Evolutionary conservation across 2,113 vertebrate species (phyloP).

Genomic region (Phaethornis superciliosus): DNA sequence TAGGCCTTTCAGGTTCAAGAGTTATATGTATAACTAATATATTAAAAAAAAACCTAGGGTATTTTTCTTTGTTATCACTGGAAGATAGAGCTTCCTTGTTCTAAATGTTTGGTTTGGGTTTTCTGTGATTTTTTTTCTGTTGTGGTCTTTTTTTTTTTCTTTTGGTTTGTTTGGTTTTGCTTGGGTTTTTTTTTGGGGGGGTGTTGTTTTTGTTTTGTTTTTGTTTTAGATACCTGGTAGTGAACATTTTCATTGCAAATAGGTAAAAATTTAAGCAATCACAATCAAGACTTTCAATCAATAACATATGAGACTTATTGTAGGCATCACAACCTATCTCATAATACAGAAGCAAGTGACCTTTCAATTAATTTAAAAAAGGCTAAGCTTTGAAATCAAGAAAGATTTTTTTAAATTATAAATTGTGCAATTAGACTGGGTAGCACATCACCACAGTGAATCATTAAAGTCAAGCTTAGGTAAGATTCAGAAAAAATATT

Average conservation of each 20-base stretch:
- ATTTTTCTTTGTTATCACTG: background rate
- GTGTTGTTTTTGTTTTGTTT: no score
- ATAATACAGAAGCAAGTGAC: background rate
- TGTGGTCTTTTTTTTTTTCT: background rate
- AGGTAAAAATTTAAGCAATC: background rate
- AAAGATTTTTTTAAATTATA: background rate
- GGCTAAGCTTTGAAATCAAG: background rate
- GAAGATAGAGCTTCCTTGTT: background rate
- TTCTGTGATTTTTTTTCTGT: no score
- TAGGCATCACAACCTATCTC: background rate
- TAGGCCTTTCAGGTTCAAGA: background rate
- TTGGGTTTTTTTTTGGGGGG: no score
- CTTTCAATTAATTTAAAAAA: conserved; percentile 2
- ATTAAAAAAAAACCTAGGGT: background rate
- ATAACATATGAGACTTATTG: background rate
- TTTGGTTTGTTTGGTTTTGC: no score
- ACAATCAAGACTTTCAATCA: background rate
- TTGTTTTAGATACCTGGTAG: background rate
- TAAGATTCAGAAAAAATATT: background rate
- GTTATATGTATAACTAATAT: background rate
- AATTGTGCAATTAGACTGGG: background rate
- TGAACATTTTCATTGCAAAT: background rate
- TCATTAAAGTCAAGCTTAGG: background rate
- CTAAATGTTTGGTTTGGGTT: background rate
- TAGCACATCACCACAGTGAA: background rate